Conservation (phyloP, 2,113 vertebrate species). For the Gulo gulo region DNA sequence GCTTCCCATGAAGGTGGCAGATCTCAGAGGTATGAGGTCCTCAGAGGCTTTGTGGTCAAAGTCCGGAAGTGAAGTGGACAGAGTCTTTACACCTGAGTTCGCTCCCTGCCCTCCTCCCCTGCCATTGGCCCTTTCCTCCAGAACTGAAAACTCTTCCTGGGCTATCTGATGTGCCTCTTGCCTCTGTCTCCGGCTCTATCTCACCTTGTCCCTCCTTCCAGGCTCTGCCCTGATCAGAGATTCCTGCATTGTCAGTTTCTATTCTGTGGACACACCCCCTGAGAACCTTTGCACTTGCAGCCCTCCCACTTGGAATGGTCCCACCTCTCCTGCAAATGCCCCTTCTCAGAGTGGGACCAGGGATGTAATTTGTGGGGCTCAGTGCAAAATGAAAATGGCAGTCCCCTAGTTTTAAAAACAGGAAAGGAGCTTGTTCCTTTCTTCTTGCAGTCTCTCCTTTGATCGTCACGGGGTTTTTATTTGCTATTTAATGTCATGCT, state of each 20-base stretch:
- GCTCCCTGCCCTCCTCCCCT: fast-evolving
- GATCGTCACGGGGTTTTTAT: not conserved
- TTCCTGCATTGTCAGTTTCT: not conserved
- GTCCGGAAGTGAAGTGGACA: not conserved
- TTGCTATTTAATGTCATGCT: not conserved
- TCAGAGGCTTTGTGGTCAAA: not conserved
- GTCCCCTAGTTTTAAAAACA: not conserved
- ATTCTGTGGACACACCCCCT: not conserved
- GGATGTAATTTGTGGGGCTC: not conserved
- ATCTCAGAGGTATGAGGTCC: not conserved
- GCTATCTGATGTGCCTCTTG: not conserved
- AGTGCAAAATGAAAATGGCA: not conserved
- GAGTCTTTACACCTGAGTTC: too few species aligned
- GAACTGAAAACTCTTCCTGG: too few species aligned
- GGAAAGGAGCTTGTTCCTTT: not conserved
- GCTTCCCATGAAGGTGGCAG: not conserved
- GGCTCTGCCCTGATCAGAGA: not conserved
- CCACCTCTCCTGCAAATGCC: not conserved
- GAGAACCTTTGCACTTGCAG: not conserved
- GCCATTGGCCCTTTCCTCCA: not conserved
- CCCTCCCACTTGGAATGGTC: too few species aligned
- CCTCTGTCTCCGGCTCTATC: not conserved
- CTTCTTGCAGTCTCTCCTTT: not conserved
- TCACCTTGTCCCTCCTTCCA: not conserved
- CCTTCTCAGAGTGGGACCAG: not conserved